A percentile compares a stretch with the other conserved stretches of the same genome.
phyloP scores from a whole-genome alignment of 2,797 vertebrate species.

The Todus mexicanus region DNA sequence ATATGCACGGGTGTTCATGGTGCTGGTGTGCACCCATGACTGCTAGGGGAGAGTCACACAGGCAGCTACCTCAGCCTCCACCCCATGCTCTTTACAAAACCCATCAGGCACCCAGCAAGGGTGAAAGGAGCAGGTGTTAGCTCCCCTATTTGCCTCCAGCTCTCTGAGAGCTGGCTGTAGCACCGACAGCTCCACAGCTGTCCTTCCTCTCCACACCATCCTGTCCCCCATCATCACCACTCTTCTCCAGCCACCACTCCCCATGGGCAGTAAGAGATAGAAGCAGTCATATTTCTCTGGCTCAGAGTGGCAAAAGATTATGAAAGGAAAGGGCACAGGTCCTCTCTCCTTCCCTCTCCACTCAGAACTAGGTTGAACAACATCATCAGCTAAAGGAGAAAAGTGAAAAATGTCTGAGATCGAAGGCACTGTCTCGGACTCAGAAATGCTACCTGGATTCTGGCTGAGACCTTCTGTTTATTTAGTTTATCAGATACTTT shows the following conservation, averaged over 20 bases:
- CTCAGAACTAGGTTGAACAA: background rate
- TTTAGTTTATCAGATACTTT: background rate
- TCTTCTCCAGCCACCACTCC: background rate
- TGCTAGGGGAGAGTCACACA: background rate
- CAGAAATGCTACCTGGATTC: background rate
- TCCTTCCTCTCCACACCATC: background rate
- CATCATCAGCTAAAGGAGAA: background rate
- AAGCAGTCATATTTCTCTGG: background rate
- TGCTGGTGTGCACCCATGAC: fast-evolving
- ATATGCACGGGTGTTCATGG: fast-evolving
- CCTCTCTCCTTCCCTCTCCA: background rate
- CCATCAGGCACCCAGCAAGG: background rate
- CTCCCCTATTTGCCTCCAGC: background rate
- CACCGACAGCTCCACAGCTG: fast-evolving
- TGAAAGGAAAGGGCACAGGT: background rate
- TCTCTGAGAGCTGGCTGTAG: background rate
- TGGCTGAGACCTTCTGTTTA: background rate
- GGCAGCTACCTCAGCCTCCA: background rate
- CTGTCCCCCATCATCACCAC: fast-evolving
- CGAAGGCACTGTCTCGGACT: background rate
- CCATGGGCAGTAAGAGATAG: background rate
- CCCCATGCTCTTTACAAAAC: background rate
- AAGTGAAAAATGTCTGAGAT: fast-evolving
- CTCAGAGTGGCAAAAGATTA: background rate
- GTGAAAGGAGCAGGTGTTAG: background rate